phyloP scores from a whole-genome alignment of 2,113 vertebrate species.

The Psammodynastes pulverulentus region DNA sequence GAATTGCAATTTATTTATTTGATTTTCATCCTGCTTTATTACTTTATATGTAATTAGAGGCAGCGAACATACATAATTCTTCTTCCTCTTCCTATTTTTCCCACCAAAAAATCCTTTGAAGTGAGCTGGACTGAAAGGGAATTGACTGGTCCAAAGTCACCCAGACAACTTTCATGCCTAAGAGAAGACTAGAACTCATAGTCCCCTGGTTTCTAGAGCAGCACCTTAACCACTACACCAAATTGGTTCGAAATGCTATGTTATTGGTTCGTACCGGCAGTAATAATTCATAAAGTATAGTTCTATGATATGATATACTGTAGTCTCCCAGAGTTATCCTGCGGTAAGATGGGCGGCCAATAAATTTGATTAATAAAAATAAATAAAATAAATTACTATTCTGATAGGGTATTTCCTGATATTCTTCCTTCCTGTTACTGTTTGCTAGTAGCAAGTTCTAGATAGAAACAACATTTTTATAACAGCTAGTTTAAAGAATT shows the following conservation, averaged over 20 bases:
- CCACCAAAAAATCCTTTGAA: not conserved
- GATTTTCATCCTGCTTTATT: not conserved
- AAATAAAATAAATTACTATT: not conserved
- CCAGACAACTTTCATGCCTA: not conserved
- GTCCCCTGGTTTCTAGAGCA: not conserved
- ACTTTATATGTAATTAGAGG: not conserved
- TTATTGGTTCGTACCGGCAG: not conserved
- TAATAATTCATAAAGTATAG: not conserved
- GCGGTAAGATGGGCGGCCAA: not conserved
- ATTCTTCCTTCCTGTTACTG: slow-evolving; percentile 14
- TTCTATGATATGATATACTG: not conserved
- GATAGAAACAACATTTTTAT: not conserved
- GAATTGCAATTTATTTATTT: not conserved
- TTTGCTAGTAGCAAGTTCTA: not conserved
- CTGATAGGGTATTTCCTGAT: not conserved
- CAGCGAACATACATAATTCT: not conserved
- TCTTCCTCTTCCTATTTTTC: not conserved
- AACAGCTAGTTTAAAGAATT: not conserved
- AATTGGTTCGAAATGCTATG: not conserved
- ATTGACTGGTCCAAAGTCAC: not conserved
- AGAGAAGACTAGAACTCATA: not conserved
- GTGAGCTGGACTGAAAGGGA: not conserved
- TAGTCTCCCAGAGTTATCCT: not conserved
- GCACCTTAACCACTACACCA: not conserved
- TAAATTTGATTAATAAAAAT: not conserved